Base-by-base conservation (phyloP, 2,113 vertebrate species). In the Podarcis cretensis region DNA sequence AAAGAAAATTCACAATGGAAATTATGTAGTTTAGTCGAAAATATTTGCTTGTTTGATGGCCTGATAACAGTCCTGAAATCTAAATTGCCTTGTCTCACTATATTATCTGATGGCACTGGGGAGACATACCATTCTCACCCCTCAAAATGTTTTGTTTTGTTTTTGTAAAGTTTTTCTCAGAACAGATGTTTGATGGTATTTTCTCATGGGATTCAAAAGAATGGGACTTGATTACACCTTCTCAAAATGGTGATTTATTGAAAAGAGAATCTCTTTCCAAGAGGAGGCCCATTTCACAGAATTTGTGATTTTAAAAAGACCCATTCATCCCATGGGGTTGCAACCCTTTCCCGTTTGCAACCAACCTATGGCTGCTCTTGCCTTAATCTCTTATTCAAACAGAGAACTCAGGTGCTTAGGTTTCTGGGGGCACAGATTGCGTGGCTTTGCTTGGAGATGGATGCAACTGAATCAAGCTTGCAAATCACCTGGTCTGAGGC, bases 21-120 rank as follows among this genome's bases (percentile, higher is more conserved):
- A 95, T 84, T 93, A 94, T 6, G 0, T 95, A 94, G 92, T 48
- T 95, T 90, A 12, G 4, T 66, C 77, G 90, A 95, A 87, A 95
- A 82, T 78, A 85, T n/a, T 32, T 6, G 85, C 59, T 0, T 6
- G 48, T 66, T 79, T 81, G 57, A 37, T 89, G 1, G 27, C 81
- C 69, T 3, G 0, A 13, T 75, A 78, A 73, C 48, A 1, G 0
- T 8, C 2, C 13, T 85, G 79, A 82, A 48, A n/a, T 66, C 80
- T 37, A 54, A 81, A 10, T 65, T 65, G 23, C 79, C 69, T 86
- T 78, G 79, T 1, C 30, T 83, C 0, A 0, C 32, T 23, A 30
- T 59, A 54, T 81, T 77, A 1, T 68, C 0, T 2, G 66, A 9
- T 35, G 73, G 35, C 73, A 25, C 7, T 13, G 21, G 21, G 25